Evolutionary conservation across 2,888 invertebrate genomes (phyloP), one percentile per base, ranked within the genome.

Genomic region (Polydesmus complanatus): DNA sequence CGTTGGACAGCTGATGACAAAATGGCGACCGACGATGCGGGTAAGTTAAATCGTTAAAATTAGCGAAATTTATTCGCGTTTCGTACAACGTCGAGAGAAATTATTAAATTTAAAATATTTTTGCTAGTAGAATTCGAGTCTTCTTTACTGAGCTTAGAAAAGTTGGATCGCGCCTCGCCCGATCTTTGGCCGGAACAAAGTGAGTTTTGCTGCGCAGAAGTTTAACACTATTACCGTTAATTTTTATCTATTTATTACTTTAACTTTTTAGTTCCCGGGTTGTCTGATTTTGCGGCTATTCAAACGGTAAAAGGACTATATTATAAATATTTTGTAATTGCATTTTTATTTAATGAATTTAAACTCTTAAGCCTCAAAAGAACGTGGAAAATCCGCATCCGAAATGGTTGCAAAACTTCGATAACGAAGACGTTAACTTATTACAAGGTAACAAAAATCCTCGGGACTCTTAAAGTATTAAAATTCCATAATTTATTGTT

Each of bases 121-220:
- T 5, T 37, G 14, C 14, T 37, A 8, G 5, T 37, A 37, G 74
- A 74, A 49, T 70, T 76, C 62, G 88, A 88, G 72, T 85, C 86
- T 71, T 86, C 83, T 72, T 79, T 95, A 63, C 78, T 91, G 69
- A 91, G 92, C 71, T 79, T 86, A 71, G 95, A 96, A 77, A 91
- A 88, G 72, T 77, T 96, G 68, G 93, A 93, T 75, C 81, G 95
- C 68, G 83, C 89, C n/a, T 95, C 95, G 1, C 95, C 95, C 37
- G 93, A 95, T 72, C 75, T 95, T 69, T 96, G 95, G 95, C 94
- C 94, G 25, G 93, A 94, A 75, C 88, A 89, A 78, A 88, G 93
- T 92, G 80, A 83, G n/a, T n/a, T n/a, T n/a, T n/a, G n/a, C n/a
- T n/a, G n/a, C n/a, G n/a, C n/a, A n/a, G n/a, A n/a, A n/a, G n/a